Evolutionary conservation across 92 coral and sea anemone genomes (phyloP).

Genomic region (Plumapathes pennacea): DNA sequence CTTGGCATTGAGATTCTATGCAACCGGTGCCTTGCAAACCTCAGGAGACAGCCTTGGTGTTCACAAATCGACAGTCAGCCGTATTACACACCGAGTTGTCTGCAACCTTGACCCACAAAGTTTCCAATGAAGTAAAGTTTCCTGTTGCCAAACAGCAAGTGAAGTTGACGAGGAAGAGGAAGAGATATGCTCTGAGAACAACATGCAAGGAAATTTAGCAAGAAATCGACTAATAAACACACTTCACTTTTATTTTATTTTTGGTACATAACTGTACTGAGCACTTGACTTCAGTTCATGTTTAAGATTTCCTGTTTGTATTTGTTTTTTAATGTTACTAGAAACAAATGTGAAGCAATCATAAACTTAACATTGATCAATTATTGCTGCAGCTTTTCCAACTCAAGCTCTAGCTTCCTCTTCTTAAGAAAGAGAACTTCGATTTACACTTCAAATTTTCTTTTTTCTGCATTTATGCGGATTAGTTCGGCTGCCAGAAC

Average conservation of each 20-base stretch:
- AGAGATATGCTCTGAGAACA: constrained; percentile 2
- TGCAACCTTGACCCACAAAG: neutral
- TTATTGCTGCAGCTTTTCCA: constrained; percentile 1
- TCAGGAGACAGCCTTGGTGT: constrained; percentile 3
- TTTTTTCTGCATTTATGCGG: constrained; percentile 10
- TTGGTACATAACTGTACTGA: no score
- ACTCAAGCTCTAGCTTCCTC: constrained; percentile 13
- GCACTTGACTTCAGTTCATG: no score
- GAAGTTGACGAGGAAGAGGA: neutral
- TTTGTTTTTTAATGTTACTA: neutral
- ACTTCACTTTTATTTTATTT: no score
- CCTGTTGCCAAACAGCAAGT: neutral
- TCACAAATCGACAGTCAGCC: constrained; percentile 12
- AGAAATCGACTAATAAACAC: neutral
- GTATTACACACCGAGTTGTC: constrained; percentile 1
- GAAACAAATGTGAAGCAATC: neutral
- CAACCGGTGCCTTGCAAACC: constrained; percentile 4
- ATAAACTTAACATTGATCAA: no score
- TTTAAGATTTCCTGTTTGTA: no score
- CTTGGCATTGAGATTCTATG: neutral
- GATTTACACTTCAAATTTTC: constrained; percentile 15
- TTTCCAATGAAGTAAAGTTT: constrained; percentile 3
- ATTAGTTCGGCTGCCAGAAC: constrained; percentile 9
- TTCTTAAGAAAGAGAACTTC: constrained; percentile 7
- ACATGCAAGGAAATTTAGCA: neutral